Evolutionary conservation across 1,140 invertebrate species (phyloP), one percentile per base, ranked within the genome.

Genomic region (Lordiphosa mommai): DNA sequence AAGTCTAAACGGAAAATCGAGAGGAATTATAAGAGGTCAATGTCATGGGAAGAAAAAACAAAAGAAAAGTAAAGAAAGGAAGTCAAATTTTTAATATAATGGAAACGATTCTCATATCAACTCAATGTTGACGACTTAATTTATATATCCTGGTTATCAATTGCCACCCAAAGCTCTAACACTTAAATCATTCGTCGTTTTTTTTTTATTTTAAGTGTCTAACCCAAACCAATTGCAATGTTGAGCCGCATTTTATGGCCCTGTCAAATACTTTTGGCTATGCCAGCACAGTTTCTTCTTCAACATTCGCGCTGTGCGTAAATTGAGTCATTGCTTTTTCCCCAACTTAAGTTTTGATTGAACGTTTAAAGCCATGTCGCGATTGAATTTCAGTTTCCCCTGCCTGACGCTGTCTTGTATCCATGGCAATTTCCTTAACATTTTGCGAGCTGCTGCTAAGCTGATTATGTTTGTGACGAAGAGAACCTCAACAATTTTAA

Each of bases 401-500:
- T 49, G 41, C 51, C 20, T 47, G 34, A 48, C 34, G 43, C 61
- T 29, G 27, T 29, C 32, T 30, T 33, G 64, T 72, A 69, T 48
- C 59, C 64, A 67, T 69, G 56, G 52, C 74, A 66, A 73, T 57
- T 61, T 80, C 61, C 72, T 58, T 41, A 7, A 29, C 30, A 59
- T 50, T 50, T 52, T 50, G 44, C 64, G 49, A 27, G 43, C 41
- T 30, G 36, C 38, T 34, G 10, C 36, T 82, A 73, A 79, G 73
- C 74, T 60, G 73, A 74, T 79, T 79, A 79, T 41, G 30, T 27
- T 37, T 14, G 50, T 27, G 41, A 14, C 34, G 48, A 66, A 17
- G 69, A 32, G 36, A 72, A 64, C 68, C 73, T 79, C 68, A 72
- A 73, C 73, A 79, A 79, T 79, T 79, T 79, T 59, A 79, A 72